A percentile compares a stretch with the other conserved stretches of the same genome.
Evolutionary conservation across 2,888 invertebrate species (phyloP).

Genomic region (Tolmerus cingulatus): DNA sequence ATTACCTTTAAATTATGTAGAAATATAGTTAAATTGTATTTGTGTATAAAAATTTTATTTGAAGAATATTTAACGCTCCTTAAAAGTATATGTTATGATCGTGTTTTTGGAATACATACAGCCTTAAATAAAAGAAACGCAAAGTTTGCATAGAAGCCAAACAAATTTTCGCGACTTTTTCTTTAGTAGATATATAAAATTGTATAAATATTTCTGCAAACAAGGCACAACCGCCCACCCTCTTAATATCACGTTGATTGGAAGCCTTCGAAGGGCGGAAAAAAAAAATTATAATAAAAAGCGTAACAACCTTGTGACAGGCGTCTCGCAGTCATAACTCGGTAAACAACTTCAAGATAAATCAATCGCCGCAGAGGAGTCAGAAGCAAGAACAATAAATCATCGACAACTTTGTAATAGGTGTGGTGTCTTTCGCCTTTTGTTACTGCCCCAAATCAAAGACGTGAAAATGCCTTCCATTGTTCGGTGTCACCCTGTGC

Average conservation of each 20-base stretch:
- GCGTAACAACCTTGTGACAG: conserved; percentile 19
- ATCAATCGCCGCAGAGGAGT: conserved; percentile 12
- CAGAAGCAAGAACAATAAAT: conserved; percentile 17
- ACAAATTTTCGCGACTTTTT: neutral
- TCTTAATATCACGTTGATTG: neutral
- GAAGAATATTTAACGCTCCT: too few relatives aligned
- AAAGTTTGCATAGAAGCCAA: neutral
- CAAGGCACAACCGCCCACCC: neutral
- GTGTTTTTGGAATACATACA: too few relatives aligned
- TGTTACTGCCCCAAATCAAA: conserved; percentile 12
- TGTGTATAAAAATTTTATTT: too few relatives aligned
- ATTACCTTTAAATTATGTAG: too few relatives aligned
- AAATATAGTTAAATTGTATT: too few relatives aligned
- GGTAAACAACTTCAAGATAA: conserved; percentile 22
- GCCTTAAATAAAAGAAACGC: neutral
- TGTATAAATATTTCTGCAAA: neutral
- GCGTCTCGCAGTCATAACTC: conserved; percentile 7
- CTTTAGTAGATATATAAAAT: neutral
- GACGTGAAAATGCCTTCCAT: neutral
- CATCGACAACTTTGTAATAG: conserved; percentile 28
- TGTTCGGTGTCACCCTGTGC: conserved; percentile 8
- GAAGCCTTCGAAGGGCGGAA: neutral
- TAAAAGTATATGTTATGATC: too few relatives aligned
- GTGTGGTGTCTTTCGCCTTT: conserved; percentile 23
- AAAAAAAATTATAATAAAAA: conserved; percentile 13